Percentiles rank a stretch among this genome's conserved stretches.
Evolutionary conservation across 2,797 vertebrate species (phyloP).

Genomic region (Botia kubotai): DNA sequence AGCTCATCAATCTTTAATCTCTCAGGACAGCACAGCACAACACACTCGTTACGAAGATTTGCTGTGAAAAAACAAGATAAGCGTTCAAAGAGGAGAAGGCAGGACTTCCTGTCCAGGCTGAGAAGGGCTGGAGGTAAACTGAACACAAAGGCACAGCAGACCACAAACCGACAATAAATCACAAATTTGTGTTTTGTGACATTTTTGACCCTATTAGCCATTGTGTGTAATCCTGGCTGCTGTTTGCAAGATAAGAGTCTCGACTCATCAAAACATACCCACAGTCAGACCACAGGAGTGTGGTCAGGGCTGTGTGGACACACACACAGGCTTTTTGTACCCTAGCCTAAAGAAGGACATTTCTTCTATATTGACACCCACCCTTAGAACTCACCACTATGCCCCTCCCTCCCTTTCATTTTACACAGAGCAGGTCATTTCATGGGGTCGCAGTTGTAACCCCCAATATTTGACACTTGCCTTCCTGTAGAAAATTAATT

Average conservation of each 20-base stretch:
- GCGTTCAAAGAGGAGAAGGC: constrained; percentile 62
- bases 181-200: constrained; percentile 54
- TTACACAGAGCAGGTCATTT: not conserved
- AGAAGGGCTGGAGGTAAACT: constrained; percentile 50
- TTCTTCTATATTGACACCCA: not conserved
- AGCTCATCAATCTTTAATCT: constrained; percentile 45
- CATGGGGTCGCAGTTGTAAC: not conserved
- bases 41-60: constrained; percentile 51
- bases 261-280: constrained; percentile 4
- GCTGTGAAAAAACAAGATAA: constrained; percentile 66
- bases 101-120: constrained; percentile 66
- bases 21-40: constrained; percentile 45
- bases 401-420: not conserved
- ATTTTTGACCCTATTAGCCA: constrained; percentile 64
- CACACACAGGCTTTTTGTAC: not conserved
- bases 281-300: constrained; percentile 2
- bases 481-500: not conserved
- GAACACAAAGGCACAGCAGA: constrained; percentile 39
- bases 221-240: constrained; percentile 66
- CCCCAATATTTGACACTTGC: not conserved
- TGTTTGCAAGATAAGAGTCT: constrained; percentile 69
- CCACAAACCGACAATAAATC: constrained; percentile 60
- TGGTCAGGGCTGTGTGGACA: constrained; percentile 13
- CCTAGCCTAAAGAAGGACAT: not conserved
- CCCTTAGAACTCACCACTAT: too few relatives aligned